Conservation (phyloP, 2,113 vertebrate genomes). For the Pelodiscus sinensis region DNA sequence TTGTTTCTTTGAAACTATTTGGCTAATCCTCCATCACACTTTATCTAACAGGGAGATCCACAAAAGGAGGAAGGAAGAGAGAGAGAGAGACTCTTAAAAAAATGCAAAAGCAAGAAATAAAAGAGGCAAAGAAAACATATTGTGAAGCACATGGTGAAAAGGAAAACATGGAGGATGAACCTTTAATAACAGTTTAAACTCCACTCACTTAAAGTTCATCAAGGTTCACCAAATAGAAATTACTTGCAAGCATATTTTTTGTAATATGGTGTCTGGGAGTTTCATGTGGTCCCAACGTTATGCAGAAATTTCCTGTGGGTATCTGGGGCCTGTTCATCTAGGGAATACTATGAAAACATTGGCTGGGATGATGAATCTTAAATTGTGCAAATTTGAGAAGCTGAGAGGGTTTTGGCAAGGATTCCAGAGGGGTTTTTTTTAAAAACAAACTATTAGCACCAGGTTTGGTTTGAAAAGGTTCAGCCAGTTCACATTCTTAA, state of each 20-base stretch:
- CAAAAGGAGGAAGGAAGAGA: not conserved
- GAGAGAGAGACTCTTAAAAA: accelerated
- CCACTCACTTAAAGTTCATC: not conserved
- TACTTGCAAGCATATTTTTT: not conserved
- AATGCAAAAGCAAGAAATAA: not conserved
- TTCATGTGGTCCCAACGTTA: not conserved
- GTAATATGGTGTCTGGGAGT: not conserved
- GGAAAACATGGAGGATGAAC: not conserved
- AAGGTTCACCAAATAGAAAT: not conserved
- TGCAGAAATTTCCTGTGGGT: not conserved
- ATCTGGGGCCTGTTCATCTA: not conserved
- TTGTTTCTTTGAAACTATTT: not conserved
- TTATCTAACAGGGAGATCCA: not conserved
- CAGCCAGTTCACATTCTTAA: not conserved
- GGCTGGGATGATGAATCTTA: not conserved
- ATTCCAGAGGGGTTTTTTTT: not conserved
- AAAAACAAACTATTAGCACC: not conserved
- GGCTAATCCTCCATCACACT: not conserved
- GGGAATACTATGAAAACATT: not conserved
- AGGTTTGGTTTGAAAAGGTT: conserved; percentile 6
- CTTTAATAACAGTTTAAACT: not conserved
- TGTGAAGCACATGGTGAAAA: not conserved
- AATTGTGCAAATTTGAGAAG: not conserved
- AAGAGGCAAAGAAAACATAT: not conserved
- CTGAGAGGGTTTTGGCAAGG: not conserved